Evolutionary conservation across 2,888 invertebrate species (phyloP).

Genomic region (Eucriotettix oculatus): DNA sequence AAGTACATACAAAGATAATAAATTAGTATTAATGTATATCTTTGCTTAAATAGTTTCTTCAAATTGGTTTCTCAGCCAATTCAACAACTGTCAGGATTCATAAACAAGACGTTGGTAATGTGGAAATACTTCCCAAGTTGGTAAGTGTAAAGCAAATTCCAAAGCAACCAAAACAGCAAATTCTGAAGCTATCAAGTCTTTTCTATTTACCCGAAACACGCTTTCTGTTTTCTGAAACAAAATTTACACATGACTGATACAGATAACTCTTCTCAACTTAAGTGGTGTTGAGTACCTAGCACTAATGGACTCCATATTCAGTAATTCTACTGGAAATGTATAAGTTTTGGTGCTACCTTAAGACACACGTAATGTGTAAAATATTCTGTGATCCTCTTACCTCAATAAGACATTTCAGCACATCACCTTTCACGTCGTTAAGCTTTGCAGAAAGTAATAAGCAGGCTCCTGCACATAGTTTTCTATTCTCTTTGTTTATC

Average conservation of each 20-base stretch:
- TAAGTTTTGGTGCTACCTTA: too few relatives aligned
- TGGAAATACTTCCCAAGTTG: slow-evolving; percentile 80
- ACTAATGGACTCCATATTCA: too few relatives aligned
- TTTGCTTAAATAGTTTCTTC: too few relatives aligned
- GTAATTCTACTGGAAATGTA: too few relatives aligned
- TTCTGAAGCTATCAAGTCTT: slow-evolving; percentile 80
- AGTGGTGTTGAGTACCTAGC: too few relatives aligned
- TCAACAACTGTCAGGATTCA: slow-evolving; percentile 54
- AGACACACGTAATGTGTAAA: too few relatives aligned
- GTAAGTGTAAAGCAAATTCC: slow-evolving; percentile 85
- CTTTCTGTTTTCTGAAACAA: slow-evolving; percentile 67
- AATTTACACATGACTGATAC: background rate
- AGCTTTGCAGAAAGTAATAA: slow-evolving; percentile 87
- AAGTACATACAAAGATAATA: too few relatives aligned
- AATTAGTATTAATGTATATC: too few relatives aligned
- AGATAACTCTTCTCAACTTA: too few relatives aligned
- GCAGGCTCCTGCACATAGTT: slow-evolving; percentile 89
- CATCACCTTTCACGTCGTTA: slow-evolving; percentile 88
- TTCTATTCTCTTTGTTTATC: slow-evolving; percentile 89
- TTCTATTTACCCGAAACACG: slow-evolving; percentile 75
- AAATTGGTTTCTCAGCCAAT: background rate
- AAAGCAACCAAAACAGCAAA: slow-evolving; percentile 88
- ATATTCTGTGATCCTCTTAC: slow-evolving; percentile 28
- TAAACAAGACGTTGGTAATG: slow-evolving; percentile 89
- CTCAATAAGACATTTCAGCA: slow-evolving; percentile 74